These are phyloP conservation scores for Rhingia rostrata DNA, from an alignment of 2,888 invertebrate genomes.

Conservation along the genomic window DNA sequence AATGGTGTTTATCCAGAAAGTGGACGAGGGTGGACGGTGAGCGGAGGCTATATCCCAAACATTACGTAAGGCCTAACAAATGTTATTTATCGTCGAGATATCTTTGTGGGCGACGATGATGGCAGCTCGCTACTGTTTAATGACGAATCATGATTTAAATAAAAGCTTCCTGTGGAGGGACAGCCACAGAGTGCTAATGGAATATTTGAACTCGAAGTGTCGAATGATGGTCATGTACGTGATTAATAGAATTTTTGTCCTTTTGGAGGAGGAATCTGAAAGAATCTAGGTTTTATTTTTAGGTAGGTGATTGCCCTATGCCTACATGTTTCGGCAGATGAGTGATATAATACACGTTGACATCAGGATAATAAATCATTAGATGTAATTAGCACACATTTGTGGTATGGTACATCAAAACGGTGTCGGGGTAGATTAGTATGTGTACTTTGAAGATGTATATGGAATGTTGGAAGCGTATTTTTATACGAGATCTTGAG, in stretches of 20 bases:
- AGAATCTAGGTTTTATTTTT: not conserved
- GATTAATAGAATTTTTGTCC: not conserved
- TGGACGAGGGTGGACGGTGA: not conserved
- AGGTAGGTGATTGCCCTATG: not conserved
- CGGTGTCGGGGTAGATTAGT: too few relatives aligned
- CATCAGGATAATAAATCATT: too few relatives aligned
- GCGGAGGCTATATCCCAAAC: slow-evolving; percentile 3
- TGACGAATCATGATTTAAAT: slow-evolving; percentile 6
- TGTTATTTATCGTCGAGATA: slow-evolving; percentile 30
- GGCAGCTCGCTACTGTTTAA: slow-evolving; percentile 18
- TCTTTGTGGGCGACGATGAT: not conserved
- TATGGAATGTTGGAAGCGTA: too few relatives aligned
- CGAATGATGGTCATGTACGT: not conserved
- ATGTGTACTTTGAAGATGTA: too few relatives aligned
- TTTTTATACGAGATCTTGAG: too few relatives aligned
- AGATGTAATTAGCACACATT: too few relatives aligned
- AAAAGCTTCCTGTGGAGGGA: slow-evolving; percentile 1
- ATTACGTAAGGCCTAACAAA: slow-evolving; percentile 32
- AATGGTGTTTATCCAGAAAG: not conserved
- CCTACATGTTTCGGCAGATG: too few relatives aligned
- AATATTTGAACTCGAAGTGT: not conserved
- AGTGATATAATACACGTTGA: too few relatives aligned
- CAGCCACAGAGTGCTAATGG: not conserved
- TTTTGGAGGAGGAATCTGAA: too few relatives aligned
- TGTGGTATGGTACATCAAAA: too few relatives aligned